Conservation (phyloP, 1,140 invertebrate species). For the Pissodes strobi region DNA sequence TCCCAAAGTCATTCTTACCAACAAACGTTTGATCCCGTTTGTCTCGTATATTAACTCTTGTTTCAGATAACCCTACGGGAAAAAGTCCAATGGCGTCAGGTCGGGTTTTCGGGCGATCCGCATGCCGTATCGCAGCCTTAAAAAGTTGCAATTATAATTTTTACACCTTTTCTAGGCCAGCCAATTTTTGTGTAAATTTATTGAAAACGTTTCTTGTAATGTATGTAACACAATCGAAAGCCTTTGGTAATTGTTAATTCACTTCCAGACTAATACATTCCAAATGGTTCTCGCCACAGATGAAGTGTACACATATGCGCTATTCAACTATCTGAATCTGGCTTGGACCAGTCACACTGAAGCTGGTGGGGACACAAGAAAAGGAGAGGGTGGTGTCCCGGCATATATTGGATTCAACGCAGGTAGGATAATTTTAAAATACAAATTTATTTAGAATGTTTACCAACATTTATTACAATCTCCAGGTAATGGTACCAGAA, state of each 20-base stretch:
- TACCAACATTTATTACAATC: background rate
- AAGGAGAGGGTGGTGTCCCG: constrained; percentile 83
- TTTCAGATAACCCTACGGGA: too few relatives aligned
- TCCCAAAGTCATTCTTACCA: background rate
- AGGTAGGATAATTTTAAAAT: constrained; percentile 57
- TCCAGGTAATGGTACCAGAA: constrained; percentile 78
- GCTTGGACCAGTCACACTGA: constrained; percentile 91
- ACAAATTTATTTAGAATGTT: background rate
- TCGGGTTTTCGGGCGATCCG: too few relatives aligned
- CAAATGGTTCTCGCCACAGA: constrained; percentile 92
- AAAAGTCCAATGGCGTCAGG: too few relatives aligned
- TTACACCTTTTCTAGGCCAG: too few relatives aligned
- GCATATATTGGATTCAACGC: constrained; percentile 95
- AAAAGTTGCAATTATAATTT: too few relatives aligned
- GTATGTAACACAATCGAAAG: too few relatives aligned
- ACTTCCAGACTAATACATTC: constrained; percentile 87
- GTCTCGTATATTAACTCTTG: too few relatives aligned
- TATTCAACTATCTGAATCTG: constrained; percentile 91
- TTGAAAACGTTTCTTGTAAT: too few relatives aligned
- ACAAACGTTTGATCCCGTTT: background rate
- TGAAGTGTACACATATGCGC: constrained; percentile 90
- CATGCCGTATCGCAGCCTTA: too few relatives aligned
- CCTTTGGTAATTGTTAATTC: constrained; percentile 1
- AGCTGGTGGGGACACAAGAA: constrained; percentile 84
- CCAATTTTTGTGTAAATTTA: too few relatives aligned